Evolutionary conservation across 2,888 invertebrate genomes (phyloP).

Genomic region (Drosophila macrospina): DNA sequence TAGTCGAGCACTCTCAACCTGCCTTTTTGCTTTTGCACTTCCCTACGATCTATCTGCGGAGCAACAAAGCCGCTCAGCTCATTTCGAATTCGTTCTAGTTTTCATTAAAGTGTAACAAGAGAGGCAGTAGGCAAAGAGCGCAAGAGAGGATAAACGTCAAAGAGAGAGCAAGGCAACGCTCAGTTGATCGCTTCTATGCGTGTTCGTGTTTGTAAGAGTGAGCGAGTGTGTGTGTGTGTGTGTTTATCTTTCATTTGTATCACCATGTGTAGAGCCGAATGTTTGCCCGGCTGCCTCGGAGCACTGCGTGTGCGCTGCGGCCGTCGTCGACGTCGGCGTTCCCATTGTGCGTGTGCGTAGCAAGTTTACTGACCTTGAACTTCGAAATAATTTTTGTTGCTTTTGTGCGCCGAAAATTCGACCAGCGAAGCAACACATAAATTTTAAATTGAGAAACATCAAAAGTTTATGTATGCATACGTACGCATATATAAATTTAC

Average conservation of each 20-base stretch:
- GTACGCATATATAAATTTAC: constrained; percentile 16
- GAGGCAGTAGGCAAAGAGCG: constrained; percentile 12
- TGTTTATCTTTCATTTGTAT: constrained; percentile 47
- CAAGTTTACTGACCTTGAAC: constrained; percentile 85
- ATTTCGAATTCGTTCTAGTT: constrained; percentile 73
- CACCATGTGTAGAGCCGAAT: constrained; percentile 31
- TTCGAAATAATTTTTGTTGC: constrained; percentile 76
- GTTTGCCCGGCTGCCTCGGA: constrained; percentile 40
- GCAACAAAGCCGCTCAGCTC: constrained; percentile 45
- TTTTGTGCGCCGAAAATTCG: constrained; percentile 53
- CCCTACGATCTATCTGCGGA: constrained; percentile 22
- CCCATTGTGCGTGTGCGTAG: constrained; percentile 76
- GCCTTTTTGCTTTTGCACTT: constrained; percentile 6
- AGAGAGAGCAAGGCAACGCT: constrained; percentile 2
- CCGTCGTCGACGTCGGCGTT: constrained; percentile 24
- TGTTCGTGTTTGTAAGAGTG: constrained; percentile 10
- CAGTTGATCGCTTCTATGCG: constrained; percentile 22
- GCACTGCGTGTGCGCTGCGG: constrained; percentile 47
- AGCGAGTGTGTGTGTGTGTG: constrained; percentile 2
- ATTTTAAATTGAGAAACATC: constrained; percentile 58
- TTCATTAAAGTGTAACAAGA: constrained; percentile 53
- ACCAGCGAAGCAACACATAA: constrained; percentile 48
- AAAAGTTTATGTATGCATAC: constrained; percentile 18
- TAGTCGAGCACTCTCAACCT: constrained; percentile 1
- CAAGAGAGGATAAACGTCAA: constrained; percentile 8